Base-by-base conservation (phyloP, 2,797 vertebrate species). In the Microctenopoma steveboyesi region DNA sequence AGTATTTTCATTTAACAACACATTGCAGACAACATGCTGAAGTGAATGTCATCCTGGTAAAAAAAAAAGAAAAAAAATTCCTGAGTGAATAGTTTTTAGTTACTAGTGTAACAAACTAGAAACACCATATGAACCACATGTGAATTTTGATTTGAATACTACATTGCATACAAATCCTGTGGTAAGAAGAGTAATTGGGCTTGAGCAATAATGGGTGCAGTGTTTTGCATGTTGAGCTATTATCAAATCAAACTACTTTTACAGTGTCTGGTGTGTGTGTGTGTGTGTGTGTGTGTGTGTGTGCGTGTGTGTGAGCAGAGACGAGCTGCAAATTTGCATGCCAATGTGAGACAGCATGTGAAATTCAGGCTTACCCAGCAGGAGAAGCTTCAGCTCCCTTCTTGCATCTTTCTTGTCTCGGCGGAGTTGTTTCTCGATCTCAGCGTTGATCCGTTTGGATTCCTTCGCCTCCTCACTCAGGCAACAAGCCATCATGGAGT, bases 401-500 rank as follows among this genome's bases (percentile, higher is more conserved):
- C 96, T 94, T 3, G 97, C 93, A 86, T 98, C 97, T 79, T 96
- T 94, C 89, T 98, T 99, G 93, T 99, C 97, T 90, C 97, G 93
- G 88, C 96, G 95, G 74, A 98, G 95, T 87, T 99, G 97, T 92
- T 97, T 98, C 89, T 99, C 97, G 93, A 98, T 98, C 94, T 99
- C 97, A 6, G 96, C 93, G 93, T 99, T 99, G 95, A 98, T 99
- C 86, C 97, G 94, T 89, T 98, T 98, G 85, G 97, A 98, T 94
- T 99, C 97, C 93, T 98, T 99, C 93, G 96, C 96, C 95, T 99
- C 97, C 89, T 98, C 97, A 90, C 96, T 99, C 92, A 98, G 95
- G 96, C 97, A 98, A 93, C 97, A 98, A 94, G 97, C 97, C 97
- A 98, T 98, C 95, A 97, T 97, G 94, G 97, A 97, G 91, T 97